Evolutionary conservation across 2,888 invertebrate species (phyloP).

Genomic region (Choreutis nemorana): DNA sequence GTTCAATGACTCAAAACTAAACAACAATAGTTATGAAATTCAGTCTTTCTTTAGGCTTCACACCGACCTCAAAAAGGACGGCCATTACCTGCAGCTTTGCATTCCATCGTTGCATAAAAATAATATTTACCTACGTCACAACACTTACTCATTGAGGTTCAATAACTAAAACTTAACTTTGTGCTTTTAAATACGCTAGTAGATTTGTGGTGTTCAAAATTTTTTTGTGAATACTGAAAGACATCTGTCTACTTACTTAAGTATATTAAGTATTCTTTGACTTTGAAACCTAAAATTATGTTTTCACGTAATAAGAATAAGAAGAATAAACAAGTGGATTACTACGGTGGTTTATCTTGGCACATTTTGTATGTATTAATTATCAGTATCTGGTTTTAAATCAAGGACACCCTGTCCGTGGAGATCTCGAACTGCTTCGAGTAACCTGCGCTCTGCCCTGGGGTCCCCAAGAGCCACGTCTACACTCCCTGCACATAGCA

Average conservation of each 20-base stretch:
- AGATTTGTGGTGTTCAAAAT: too few relatives aligned
- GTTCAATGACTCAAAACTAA: conserved; percentile 23
- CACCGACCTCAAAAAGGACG: too few relatives aligned
- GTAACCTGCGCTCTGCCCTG: conserved; percentile 75
- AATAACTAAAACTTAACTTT: conserved; percentile 27
- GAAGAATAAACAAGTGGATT: too few relatives aligned
- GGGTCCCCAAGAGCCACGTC: conserved; percentile 82
- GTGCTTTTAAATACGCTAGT: too few relatives aligned
- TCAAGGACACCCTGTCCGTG: conserved; percentile 74
- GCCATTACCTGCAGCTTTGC: too few relatives aligned
- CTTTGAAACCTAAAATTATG: too few relatives aligned
- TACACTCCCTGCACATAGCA: conserved; percentile 82
- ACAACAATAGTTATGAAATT: conserved; percentile 47
- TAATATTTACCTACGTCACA: conserved; percentile 11
- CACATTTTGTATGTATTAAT: conserved; percentile 16
- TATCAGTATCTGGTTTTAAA: conserved; percentile 48
- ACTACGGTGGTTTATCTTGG: too few relatives aligned
- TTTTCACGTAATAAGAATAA: too few relatives aligned
- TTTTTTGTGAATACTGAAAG: too few relatives aligned
- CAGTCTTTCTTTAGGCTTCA: conserved; percentile 59
- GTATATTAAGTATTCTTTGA: too few relatives aligned
- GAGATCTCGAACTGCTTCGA: conserved; percentile 78
- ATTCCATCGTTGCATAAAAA: conserved; percentile 25
- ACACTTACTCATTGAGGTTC: too few relatives aligned
- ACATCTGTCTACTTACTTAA: too few relatives aligned